A percentile compares a stretch with the other conserved stretches of the same genome.
These are phyloP conservation scores for Eretmochelys imbricata DNA, from an alignment of 2,113 vertebrate genomes.

Conservation along the genomic window DNA sequence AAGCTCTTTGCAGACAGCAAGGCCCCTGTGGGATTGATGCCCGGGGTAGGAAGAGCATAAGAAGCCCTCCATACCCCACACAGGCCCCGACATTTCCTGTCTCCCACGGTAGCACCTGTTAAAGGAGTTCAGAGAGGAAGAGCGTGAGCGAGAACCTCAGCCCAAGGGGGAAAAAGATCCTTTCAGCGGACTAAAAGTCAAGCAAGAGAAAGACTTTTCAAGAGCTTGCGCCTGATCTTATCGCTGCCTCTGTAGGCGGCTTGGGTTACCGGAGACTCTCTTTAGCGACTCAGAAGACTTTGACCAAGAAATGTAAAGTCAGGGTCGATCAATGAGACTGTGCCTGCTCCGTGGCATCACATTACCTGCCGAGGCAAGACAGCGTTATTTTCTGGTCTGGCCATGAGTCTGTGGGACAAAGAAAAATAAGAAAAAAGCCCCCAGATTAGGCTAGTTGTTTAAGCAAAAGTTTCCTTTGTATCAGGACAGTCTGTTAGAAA, in stretches of 20 bases:
- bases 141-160: neutral
- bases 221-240: constrained; percentile 51
- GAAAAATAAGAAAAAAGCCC: neutral
- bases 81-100: neutral
- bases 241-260: constrained; percentile 60
- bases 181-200: constrained; percentile 59
- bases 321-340: constrained; percentile 72
- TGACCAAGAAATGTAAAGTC: constrained; percentile 77
- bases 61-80: neutral
- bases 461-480: neutral
- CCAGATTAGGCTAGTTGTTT: neutral
- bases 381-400: constrained; percentile 26
- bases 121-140: neutral
- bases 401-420: constrained; percentile 7
- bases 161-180: neutral
- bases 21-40: rapidly evolving
- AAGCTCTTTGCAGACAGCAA: neutral
- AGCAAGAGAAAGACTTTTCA: constrained; percentile 42
- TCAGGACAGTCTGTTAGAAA: rapidly evolving
- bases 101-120: neutral
- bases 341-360: constrained; percentile 34
- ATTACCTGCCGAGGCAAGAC: constrained; percentile 70
- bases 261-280: constrained; percentile 77
- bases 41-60: neutral
- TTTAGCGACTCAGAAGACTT: constrained; percentile 74